Percentiles rank a stretch among this genome's conserved stretches.
Conservation (phyloP, 1,140 invertebrate genomes). For the Armadillidium nasatum region DNA sequence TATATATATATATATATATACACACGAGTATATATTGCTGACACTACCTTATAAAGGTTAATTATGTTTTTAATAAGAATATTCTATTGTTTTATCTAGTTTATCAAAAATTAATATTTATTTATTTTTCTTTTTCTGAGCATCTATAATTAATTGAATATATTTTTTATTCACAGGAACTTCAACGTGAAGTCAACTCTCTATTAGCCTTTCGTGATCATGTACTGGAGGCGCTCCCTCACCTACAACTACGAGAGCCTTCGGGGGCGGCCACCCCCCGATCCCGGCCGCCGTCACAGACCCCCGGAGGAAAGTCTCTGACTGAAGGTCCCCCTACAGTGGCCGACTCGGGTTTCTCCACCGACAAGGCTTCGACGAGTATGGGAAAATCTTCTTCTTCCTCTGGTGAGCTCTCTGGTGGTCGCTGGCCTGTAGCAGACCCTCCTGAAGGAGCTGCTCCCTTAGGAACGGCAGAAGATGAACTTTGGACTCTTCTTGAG, state of each 20-base stretch:
- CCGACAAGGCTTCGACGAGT: constrained; percentile 35
- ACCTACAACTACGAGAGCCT: not conserved
- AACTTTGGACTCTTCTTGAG: constrained; percentile 76
- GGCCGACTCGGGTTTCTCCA: constrained; percentile 39
- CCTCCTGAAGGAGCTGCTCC: constrained; percentile 22
- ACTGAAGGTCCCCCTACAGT: constrained; percentile 35
- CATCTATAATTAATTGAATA: no score
- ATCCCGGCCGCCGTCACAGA: not conserved
- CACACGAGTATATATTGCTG: no score
- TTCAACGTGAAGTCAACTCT: constrained; percentile 23
- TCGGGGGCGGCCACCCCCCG: constrained; percentile 2
- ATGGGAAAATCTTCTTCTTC: constrained; percentile 41
- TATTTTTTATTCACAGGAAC: no score
- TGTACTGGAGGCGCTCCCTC: constrained; percentile 21
- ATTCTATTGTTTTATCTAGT: no score
- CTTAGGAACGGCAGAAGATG: constrained; percentile 58
- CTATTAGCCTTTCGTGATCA: constrained; percentile 22
- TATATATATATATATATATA: no score
- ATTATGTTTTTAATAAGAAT: no score
- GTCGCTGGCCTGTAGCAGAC: constrained; percentile 34
- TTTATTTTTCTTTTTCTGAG: no score
- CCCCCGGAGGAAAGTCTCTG: constrained; percentile 31
- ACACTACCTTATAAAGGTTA: no score
- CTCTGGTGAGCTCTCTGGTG: constrained; percentile 54
- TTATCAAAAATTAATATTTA: no score